These are phyloP conservation scores for Taxidea taxus DNA, from an alignment of 2,113 vertebrate species.

Conservation along the genomic window DNA sequence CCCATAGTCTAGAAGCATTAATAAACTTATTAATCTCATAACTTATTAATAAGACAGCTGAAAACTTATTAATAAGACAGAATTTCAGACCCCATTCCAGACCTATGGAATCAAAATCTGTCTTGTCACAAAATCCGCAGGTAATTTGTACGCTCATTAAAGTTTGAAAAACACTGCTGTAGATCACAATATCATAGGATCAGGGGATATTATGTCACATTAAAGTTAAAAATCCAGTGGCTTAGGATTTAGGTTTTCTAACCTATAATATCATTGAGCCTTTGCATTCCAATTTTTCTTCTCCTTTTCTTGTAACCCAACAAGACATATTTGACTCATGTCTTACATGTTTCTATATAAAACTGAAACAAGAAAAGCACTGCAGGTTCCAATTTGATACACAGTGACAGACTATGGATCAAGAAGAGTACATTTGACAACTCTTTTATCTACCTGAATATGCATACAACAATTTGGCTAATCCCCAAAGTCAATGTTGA, in stretches of 20 bases:
- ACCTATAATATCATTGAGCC: not conserved
- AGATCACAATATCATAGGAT: not conserved
- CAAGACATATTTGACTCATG: slow-evolving; percentile 19
- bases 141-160: not conserved
- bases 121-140: not conserved
- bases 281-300: slow-evolving; percentile 8
- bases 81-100: not conserved
- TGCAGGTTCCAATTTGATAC: slow-evolving; percentile 52
- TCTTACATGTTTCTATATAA: not conserved
- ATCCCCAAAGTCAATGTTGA: slow-evolving; percentile 72
- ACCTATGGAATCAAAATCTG: not conserved
- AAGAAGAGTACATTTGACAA: slow-evolving; percentile 72
- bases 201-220: not conserved
- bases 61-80: not conserved
- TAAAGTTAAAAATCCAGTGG: not conserved
- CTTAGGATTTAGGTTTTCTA: not conserved
- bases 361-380: slow-evolving; percentile 42
- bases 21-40: too few relatives aligned
- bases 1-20: not conserved
- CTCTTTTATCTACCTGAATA: slow-evolving; percentile 71
- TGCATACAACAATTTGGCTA: slow-evolving; percentile 61
- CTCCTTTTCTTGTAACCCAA: slow-evolving; percentile 12
- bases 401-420: slow-evolving; percentile 67
- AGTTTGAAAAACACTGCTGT: not conserved
- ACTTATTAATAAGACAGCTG: too few relatives aligned